These are phyloP conservation scores for Drosophila emarginata DNA, from an alignment of 2,888 invertebrate genomes.

Conservation along the genomic window DNA sequence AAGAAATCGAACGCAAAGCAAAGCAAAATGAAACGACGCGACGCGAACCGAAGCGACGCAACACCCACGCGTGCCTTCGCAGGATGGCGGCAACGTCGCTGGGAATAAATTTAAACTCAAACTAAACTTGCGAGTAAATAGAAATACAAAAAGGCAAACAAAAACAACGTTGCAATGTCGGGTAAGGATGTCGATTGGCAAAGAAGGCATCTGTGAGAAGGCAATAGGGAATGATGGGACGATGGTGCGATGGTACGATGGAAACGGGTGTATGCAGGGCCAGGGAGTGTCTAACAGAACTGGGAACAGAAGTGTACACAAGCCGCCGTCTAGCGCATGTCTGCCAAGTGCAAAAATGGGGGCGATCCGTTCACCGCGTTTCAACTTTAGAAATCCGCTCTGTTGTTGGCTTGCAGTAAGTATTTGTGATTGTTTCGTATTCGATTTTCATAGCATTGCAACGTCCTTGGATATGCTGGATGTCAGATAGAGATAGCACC, in stretches of 20 bases:
- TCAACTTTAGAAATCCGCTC: neutral
- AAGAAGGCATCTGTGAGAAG: conserved; percentile 16
- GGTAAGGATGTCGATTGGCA: conserved; percentile 29
- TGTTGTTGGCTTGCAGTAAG: conserved; percentile 44
- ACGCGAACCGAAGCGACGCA: conserved; percentile 15
- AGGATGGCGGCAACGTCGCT: conserved; percentile 44
- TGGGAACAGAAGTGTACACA: conserved; percentile 63
- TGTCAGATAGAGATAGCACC: conserved; percentile 16
- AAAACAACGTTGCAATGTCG: conserved; percentile 67
- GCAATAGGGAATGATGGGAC: conserved; percentile 47
- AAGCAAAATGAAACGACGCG: conserved; percentile 10
- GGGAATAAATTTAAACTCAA: conserved; percentile 77
- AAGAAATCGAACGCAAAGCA: conserved; percentile 66
- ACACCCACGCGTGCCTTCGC: conserved; percentile 50
- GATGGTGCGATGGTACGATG: conserved; percentile 43
- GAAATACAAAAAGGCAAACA: conserved; percentile 76
- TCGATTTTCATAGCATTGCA: conserved; percentile 72
- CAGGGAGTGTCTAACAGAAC: no score
- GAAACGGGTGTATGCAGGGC: no score
- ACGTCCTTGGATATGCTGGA: conserved; percentile 56
- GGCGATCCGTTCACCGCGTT: conserved; percentile 37
- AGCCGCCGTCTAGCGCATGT: conserved; percentile 72
- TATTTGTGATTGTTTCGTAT: conserved; percentile 73
- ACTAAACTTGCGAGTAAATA: conserved; percentile 77
- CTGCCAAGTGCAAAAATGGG: conserved; percentile 67